Base-by-base conservation (phyloP, 2,797 vertebrate species). In the Harpagifer antarcticus region DNA sequence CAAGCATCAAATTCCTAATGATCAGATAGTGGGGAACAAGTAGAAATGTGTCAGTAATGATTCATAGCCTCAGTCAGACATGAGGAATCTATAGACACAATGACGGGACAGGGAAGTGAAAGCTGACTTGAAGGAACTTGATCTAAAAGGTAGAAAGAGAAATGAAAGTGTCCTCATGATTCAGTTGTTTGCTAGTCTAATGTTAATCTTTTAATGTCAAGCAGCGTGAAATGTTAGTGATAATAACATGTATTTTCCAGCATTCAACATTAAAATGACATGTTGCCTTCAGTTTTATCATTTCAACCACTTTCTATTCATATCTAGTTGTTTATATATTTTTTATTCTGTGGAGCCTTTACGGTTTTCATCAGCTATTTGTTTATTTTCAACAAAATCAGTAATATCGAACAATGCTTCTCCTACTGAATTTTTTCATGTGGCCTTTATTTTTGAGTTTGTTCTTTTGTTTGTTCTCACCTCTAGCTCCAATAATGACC, bases 401-500 rank as follows among this genome's bases (percentile, higher is more conserved):
- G 19, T 19, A 42, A 68, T 27, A 59, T 40, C 4, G 10, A 40
- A 11, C 3, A 33, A 12, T 42, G 3, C 19, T 33, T 3, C 14
- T 33, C 4, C 20, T 40, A 4, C 37, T 13, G 19, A 54, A 8
- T 58, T 42, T 43, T 20, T 5, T 16, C 37, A 0, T 49, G 4
- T 17, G 27, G 27, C 27, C 27, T 48, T 37, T 10, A 1, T 9
- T 33, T 55, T 17, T 65, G 11, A 17, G 1, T 43, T 40, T 52
- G 23, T 78, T 62, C 42, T 17, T 65, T 14, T 20, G 1, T 43
- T 40, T 52, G 27, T 78, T 62, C 42, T 3, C 11, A 83, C 80
- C n/a, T 37, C 65, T 13, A 6, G 4, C 88, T 64, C 16, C 82
- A 33, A 83, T 42, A 63, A 88, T 96, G 91, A 90, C 75, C n/a